Evolutionary conservation across 2,797 vertebrate genomes (phyloP).

Genomic region (Smutsia gigantea): DNA sequence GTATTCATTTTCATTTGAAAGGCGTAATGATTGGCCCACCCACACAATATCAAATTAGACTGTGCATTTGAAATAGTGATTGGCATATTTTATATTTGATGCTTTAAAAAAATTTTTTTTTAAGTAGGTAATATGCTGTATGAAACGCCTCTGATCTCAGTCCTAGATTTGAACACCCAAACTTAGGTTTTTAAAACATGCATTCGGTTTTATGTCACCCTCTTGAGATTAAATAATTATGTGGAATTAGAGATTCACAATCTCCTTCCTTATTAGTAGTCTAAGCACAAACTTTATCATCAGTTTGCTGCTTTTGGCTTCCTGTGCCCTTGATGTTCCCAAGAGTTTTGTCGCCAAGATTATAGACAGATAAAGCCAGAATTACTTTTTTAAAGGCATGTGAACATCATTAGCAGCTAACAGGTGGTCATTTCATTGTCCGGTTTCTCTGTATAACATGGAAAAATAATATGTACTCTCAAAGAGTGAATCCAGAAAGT

Average conservation of each 20-base stretch:
- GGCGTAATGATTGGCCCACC: constrained; percentile 9
- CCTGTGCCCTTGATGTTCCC: constrained; percentile 89
- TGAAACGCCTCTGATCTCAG: constrained; percentile 75
- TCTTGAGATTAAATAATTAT: constrained; percentile 86
- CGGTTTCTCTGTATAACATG: constrained; percentile 88
- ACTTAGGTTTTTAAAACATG: constrained; percentile 83
- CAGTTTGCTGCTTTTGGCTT: constrained; percentile 89
- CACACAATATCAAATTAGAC: constrained; percentile 59
- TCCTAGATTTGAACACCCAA: constrained; percentile 81
- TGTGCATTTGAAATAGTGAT: constrained; percentile 32
- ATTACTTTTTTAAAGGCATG: constrained; percentile 89
- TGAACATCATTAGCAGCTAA: constrained; percentile 91
- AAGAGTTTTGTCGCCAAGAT: constrained; percentile 89
- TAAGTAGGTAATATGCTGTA: constrained; percentile 77
- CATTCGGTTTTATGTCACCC: constrained; percentile 82
- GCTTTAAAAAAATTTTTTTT: constrained; percentile 34
- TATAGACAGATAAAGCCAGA: constrained; percentile 88
- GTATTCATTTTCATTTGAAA: constrained; percentile 56
- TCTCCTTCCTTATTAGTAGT: constrained; percentile 88
- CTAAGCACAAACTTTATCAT: constrained; percentile 88
- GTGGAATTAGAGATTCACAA: constrained; percentile 86
- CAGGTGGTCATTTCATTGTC: constrained; percentile 92
- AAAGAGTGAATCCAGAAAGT: constrained; percentile 84
- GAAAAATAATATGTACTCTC: constrained; percentile 85
- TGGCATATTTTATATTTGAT: constrained; percentile 52